phyloP scores from a whole-genome alignment of 2,888 invertebrate genomes.

The Lasioglossum marginatum region DNA sequence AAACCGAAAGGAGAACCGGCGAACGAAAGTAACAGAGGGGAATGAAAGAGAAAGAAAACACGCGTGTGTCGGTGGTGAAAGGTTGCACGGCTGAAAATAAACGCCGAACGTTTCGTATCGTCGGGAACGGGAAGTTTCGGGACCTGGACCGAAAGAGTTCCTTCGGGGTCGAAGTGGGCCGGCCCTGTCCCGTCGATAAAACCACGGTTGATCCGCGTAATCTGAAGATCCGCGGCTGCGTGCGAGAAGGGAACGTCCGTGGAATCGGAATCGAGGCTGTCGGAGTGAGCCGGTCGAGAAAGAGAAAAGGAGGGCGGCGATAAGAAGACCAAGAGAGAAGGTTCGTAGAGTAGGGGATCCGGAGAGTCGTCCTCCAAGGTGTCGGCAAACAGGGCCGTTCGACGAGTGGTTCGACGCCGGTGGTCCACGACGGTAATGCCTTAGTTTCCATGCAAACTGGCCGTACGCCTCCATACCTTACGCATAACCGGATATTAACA shows the following conservation, averaged over 20 bases:
- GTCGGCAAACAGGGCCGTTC: slow-evolving; percentile 81
- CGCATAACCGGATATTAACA: slow-evolving; percentile 83
- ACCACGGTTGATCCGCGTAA: slow-evolving; percentile 68
- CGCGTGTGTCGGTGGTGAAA: background rate
- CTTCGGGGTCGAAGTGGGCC: slow-evolving; percentile 46
- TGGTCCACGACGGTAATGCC: slow-evolving; percentile 82
- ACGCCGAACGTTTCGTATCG: background rate
- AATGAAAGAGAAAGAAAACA: background rate
- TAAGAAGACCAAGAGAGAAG: slow-evolving; percentile 55
- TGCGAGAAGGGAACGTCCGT: slow-evolving; percentile 38
- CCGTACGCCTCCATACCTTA: slow-evolving; percentile 83
- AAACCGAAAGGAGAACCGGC: background rate
- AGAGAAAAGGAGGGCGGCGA: slow-evolving; percentile 48
- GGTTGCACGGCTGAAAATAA: slow-evolving; percentile 1
- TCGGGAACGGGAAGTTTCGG: background rate
- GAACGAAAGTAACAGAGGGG: background rate
- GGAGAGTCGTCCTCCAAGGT: slow-evolving; percentile 75
- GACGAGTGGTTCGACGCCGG: slow-evolving; percentile 83
- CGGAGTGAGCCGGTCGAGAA: slow-evolving; percentile 52
- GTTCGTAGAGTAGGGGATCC: slow-evolving; percentile 54
- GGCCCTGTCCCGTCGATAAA: slow-evolving; percentile 68
- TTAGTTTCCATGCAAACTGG: slow-evolving; percentile 83
- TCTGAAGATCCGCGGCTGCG: slow-evolving; percentile 66
- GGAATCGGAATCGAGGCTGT: slow-evolving; percentile 71
- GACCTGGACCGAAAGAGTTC: slow-evolving; percentile 15